Percentiles rank a stretch among this genome's conserved stretches.
phyloP scores from a whole-genome alignment of 1,140 invertebrate genomes.

The Drosophila aff. region DNA sequence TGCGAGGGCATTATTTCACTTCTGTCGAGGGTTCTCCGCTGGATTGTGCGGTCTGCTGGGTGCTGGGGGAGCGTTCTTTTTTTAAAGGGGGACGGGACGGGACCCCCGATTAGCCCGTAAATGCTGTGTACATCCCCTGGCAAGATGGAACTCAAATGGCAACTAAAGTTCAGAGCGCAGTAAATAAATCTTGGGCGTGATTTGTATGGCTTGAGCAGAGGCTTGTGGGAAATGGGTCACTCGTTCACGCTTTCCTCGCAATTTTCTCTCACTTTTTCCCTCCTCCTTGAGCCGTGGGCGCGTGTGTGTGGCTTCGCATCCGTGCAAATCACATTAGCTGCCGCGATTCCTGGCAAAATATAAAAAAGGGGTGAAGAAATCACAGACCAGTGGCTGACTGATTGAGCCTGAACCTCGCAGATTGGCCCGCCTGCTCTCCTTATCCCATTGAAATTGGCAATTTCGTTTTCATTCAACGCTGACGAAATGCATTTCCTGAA shows the following conservation, averaged over 20 bases:
- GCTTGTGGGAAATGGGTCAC: slow-evolving; percentile 17
- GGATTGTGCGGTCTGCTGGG: slow-evolving; percentile 3
- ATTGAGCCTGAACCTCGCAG: slow-evolving; percentile 25
- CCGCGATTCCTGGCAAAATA: slow-evolving; percentile 2
- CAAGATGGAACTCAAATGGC: slow-evolving; percentile 1
- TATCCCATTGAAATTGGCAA: slow-evolving; percentile 67
- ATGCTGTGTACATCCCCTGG: background rate
- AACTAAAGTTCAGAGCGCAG: slow-evolving; percentile 2
- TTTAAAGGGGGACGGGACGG: background rate
- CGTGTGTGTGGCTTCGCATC: slow-evolving; percentile 12
- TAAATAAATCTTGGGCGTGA: slow-evolving; percentile 5
- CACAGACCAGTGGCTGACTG: slow-evolving; percentile 30
- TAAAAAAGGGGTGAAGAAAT: slow-evolving; percentile 8
- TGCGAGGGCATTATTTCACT: slow-evolving; percentile 11
- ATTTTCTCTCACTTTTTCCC: background rate
- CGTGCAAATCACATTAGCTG: slow-evolving; percentile 38
- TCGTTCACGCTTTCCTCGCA: background rate
- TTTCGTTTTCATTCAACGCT: slow-evolving; percentile 78
- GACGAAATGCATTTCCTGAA: slow-evolving; percentile 82
- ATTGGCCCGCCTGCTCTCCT: slow-evolving; percentile 8
- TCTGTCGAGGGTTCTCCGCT: slow-evolving; percentile 3
- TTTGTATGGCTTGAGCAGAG: slow-evolving; percentile 1
- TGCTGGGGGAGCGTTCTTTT: background rate
- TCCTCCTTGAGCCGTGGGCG: background rate
- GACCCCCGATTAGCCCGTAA: background rate